Percentiles rank a stretch among this genome's conserved stretches.
These are phyloP conservation scores for Neotoxoptera formosana DNA, from an alignment of 1,140 invertebrate species.

Conservation along the genomic window DNA sequence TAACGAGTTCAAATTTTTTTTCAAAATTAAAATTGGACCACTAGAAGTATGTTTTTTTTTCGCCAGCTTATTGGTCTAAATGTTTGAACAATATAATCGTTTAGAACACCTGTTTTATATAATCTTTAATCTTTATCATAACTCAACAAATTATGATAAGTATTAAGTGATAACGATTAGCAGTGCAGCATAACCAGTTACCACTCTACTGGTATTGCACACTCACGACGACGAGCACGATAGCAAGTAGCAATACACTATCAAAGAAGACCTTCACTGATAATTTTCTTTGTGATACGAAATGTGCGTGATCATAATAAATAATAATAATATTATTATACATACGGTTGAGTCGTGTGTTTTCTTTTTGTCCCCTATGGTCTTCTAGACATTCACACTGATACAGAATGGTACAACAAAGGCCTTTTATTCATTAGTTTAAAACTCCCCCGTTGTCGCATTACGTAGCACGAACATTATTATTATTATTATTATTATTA, in stretches of 20 bases:
- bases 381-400: not conserved
- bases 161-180: too few relatives aligned
- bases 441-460: not conserved
- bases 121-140: too few relatives aligned
- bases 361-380: not conserved
- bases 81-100: too few relatives aligned
- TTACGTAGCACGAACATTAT: not conserved
- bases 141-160: too few relatives aligned
- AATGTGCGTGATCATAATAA: not conserved
- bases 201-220: too few relatives aligned
- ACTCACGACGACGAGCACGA: too few relatives aligned
- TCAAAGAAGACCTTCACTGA: not conserved
- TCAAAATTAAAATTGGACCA: too few relatives aligned
- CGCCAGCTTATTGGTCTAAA: too few relatives aligned
- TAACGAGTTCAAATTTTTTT: too few relatives aligned
- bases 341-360: not conserved
- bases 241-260: not conserved
- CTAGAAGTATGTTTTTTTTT: too few relatives aligned
- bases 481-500: not conserved
- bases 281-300: not conserved
- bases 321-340: constrained; percentile 11
- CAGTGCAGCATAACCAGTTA: too few relatives aligned
- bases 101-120: too few relatives aligned
- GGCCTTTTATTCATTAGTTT: constrained; percentile 1
- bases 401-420: not conserved